phyloP scores from a whole-genome alignment of 2,888 invertebrate species.

The Pseudococcus jackbeardsleyi region DNA sequence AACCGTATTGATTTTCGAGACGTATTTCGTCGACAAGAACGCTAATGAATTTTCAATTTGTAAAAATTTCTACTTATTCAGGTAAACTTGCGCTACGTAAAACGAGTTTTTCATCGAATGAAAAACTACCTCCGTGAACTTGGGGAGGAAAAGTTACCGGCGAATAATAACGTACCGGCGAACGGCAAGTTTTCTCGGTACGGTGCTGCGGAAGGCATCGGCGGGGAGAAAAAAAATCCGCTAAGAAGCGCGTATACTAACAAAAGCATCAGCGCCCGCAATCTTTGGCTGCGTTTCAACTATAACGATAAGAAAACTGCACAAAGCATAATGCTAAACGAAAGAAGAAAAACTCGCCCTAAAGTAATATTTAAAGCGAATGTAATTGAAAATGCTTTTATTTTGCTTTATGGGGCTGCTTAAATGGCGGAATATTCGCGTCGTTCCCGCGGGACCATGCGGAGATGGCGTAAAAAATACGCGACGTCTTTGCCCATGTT shows the following conservation, averaged over 20 bases:
- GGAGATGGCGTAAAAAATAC: neutral
- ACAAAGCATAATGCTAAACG: constrained; percentile 24
- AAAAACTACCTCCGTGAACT: constrained; percentile 20
- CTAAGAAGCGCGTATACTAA: constrained; percentile 19
- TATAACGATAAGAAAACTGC: constrained; percentile 29
- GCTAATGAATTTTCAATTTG: constrained; percentile 11
- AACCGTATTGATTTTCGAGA: neutral
- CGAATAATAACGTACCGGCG: constrained; percentile 3
- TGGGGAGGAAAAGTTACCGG: neutral
- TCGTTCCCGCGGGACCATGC: neutral
- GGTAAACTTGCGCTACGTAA: neutral
- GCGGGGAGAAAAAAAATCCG: neutral
- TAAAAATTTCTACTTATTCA: constrained; percentile 16
- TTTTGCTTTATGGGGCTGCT: constrained; percentile 22
- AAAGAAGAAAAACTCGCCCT: constrained; percentile 24
- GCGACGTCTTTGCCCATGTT: too few species aligned
- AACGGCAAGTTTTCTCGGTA: neutral
- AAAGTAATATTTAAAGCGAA: constrained; percentile 28
- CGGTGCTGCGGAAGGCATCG: neutral
- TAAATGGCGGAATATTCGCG: neutral
- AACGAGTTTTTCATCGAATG: constrained; percentile 27
- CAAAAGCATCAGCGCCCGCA: constrained; percentile 8
- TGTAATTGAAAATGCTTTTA: constrained; percentile 32
- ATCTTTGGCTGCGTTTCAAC: constrained; percentile 28
- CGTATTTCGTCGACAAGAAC: neutral